phyloP scores from a whole-genome alignment of 2,113 vertebrate genomes.

The Coryphaenoides rupestris region DNA sequence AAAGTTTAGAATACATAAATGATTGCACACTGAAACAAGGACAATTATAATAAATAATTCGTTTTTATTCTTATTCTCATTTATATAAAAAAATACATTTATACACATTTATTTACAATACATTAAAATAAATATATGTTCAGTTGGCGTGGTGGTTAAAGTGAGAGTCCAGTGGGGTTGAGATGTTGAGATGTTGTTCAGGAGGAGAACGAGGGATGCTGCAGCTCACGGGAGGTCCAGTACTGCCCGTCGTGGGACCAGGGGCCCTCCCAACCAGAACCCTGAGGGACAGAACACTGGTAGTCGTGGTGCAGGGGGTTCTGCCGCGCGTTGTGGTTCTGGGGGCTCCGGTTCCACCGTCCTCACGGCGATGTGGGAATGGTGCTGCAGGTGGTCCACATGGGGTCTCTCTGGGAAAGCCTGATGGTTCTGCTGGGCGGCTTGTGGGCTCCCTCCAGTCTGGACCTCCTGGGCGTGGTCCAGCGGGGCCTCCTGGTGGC shows the following conservation, averaged over 20 bases:
- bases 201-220: constrained; percentile 21
- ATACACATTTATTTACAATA: not conserved
- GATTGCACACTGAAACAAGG: not conserved
- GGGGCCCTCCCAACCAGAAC: constrained; percentile 26
- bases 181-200: constrained; percentile 29
- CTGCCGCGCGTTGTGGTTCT: not conserved
- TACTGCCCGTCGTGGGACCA: constrained; percentile 28
- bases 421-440: too few relatives aligned
- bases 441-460: not conserved
- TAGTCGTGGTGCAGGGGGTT: constrained; percentile 18
- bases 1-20: not conserved
- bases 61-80: not conserved
- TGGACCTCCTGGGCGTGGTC: not conserved
- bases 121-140: not conserved
- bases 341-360: not conserved
- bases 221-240: constrained; percentile 42
- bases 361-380: not conserved
- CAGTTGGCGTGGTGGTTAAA: not conserved
- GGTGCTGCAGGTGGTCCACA: not conserved
- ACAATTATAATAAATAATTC: not conserved
- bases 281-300: constrained; percentile 45
- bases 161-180: constrained; percentile 4
- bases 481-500: too few relatives aligned
- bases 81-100: not conserved
- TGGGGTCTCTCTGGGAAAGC: not conserved